Evolutionary conservation across 2,888 invertebrate species (phyloP).

Genomic region (Macrophya alboannulata): DNA sequence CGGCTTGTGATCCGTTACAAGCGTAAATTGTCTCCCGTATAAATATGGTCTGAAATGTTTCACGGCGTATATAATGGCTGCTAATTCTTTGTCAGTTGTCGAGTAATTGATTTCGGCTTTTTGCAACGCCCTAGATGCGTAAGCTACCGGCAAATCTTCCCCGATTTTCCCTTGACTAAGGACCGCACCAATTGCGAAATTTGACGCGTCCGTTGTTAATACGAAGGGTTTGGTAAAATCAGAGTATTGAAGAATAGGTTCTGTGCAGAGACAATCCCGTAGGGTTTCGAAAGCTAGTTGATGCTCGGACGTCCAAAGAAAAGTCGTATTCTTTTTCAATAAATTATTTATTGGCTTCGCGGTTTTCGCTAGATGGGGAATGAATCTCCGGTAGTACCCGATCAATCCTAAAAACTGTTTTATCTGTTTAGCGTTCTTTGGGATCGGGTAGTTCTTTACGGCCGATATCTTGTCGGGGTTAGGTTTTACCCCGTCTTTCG

Average conservation of each 20-base stretch:
- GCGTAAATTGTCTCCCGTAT: slow-evolving; percentile 14
- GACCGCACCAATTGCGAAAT: neutral
- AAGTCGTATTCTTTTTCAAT: slow-evolving; percentile 59
- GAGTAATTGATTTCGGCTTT: slow-evolving; percentile 6
- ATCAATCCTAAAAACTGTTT: slow-evolving; percentile 61
- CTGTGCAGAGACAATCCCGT: neutral
- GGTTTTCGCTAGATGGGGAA: slow-evolving; percentile 59
- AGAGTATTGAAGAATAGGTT: neutral
- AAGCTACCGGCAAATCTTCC: neutral
- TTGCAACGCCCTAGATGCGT: slow-evolving; percentile 18
- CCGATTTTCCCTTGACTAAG: slow-evolving; percentile 23
- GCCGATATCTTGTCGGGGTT: slow-evolving; percentile 59
- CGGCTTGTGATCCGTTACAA: slow-evolving; percentile 23
- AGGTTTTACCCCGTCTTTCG: slow-evolving; percentile 59
- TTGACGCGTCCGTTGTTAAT: slow-evolving; percentile 10
- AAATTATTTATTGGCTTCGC: slow-evolving; percentile 59
- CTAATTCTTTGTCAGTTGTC: slow-evolving; percentile 15
- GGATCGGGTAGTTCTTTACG: slow-evolving; percentile 59
- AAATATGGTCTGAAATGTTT: slow-evolving; percentile 26
- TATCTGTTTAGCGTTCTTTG: slow-evolving; percentile 60
- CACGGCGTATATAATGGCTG: neutral
- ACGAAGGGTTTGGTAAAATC: neutral
- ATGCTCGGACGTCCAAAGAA: slow-evolving; percentile 3
- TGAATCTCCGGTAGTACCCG: slow-evolving; percentile 62
- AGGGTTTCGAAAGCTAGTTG: slow-evolving; percentile 14